Conservation (phyloP, 1,140 invertebrate species). For the Drosophila kanapiae region DNA sequence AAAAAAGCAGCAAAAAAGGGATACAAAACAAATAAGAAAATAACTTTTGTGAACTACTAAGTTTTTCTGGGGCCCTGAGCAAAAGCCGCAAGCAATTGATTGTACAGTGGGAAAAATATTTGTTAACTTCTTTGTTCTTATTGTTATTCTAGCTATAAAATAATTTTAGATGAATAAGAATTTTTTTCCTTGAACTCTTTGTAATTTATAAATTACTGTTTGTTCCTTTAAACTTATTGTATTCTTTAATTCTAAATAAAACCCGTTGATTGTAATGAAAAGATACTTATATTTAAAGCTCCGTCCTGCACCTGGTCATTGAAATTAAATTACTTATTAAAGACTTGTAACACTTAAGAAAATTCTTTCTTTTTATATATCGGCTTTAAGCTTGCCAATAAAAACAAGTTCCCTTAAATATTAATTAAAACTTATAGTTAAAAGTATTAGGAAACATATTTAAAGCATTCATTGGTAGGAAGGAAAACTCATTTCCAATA, state of each 20-base stretch:
- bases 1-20: conserved; percentile 31
- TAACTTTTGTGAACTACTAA: conserved; percentile 41
- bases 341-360: too few species aligned
- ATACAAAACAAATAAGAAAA: conserved; percentile 35
- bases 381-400: not conserved
- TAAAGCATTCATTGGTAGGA: not conserved
- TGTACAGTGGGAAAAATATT: conserved; percentile 4
- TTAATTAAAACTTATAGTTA: not conserved
- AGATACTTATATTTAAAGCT: too few species aligned
- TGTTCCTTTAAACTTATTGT: too few species aligned
- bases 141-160: not conserved
- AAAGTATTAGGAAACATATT: too few species aligned
- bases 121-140: too few species aligned
- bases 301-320: too few species aligned
- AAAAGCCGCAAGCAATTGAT: conserved; percentile 11
- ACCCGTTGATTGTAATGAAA: too few species aligned
- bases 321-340: too few species aligned
- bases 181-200: not conserved
- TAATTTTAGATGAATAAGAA: not conserved
- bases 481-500: not conserved
- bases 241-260: too few species aligned
- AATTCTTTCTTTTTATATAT: too few species aligned
- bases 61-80: conserved; percentile 29
- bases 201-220: not conserved
- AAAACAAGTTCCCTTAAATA: not conserved